These are phyloP conservation scores for Muscicapa adusta DNA, from an alignment of 2,113 vertebrate genomes.

Conservation along the genomic window DNA sequence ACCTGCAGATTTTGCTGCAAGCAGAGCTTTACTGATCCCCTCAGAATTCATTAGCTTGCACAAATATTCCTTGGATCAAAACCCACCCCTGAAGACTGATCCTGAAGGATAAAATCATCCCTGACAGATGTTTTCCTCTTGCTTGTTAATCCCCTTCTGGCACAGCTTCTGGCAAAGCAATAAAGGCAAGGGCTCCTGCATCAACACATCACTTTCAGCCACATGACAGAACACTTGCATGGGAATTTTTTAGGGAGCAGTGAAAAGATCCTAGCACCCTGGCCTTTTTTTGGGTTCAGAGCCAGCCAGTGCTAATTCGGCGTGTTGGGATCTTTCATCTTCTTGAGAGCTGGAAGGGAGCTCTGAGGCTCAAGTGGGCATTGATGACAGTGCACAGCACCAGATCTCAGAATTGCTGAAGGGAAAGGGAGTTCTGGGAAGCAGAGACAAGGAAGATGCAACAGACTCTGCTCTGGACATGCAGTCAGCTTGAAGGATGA, in stretches of 20 bases:
- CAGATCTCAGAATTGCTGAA: not conserved
- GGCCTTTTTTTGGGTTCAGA: not conserved
- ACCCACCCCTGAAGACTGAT: not conserved
- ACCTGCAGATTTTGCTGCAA: not conserved
- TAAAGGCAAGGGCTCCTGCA: not conserved
- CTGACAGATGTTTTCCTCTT: slow-evolving; percentile 27
- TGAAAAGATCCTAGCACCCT: not conserved
- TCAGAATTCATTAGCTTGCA: not conserved
- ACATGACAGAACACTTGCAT: not conserved
- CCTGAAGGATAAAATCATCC: not conserved
- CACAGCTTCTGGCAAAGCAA: not conserved
- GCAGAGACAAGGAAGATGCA: not conserved
- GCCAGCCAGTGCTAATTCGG: not conserved
- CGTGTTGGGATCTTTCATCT: not conserved
- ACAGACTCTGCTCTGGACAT: not conserved
- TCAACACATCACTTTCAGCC: not conserved
- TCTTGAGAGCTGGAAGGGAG: not conserved
- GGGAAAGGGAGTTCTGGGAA: not conserved
- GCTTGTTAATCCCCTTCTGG: slow-evolving; percentile 12
- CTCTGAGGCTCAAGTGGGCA: not conserved
- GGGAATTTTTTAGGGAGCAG: not conserved
- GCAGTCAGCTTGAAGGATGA: not conserved
- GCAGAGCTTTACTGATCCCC: not conserved
- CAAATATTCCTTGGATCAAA: slow-evolving; percentile 5
- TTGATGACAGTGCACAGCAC: not conserved